phyloP scores from a whole-genome alignment of 2,113 vertebrate genomes.

The Ornithorhynchus anatinus region DNA sequence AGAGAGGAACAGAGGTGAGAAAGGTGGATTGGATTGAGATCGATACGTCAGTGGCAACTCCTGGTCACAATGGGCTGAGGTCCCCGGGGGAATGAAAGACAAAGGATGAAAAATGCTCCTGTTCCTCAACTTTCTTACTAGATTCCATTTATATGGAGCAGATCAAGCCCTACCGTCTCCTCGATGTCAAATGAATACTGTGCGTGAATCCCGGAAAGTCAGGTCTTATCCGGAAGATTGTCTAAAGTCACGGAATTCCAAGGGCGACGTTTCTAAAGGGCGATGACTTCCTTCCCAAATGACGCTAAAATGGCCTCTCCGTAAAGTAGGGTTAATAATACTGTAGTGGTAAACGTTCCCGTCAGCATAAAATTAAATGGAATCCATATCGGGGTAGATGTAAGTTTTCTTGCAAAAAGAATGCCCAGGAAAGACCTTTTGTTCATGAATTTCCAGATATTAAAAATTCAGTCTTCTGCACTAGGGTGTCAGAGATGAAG shows the following conservation, averaged over 20 bases:
- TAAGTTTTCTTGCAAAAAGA: constrained; percentile 36
- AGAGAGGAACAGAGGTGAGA: no score
- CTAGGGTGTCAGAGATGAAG: constrained; percentile 49
- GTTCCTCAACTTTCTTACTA: no score
- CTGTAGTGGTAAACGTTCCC: constrained; percentile 52
- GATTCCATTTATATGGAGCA: neutral
- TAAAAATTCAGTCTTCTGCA: constrained; percentile 49
- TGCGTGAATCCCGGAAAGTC: constrained; percentile 12
- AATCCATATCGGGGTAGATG: constrained; percentile 44
- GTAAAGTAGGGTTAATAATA: constrained; percentile 57
- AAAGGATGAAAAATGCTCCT: no score
- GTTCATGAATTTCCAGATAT: constrained; percentile 24
- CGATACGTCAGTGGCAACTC: no score
- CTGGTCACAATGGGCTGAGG: no score
- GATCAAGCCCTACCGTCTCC: no score
- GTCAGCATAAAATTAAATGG: constrained; percentile 64
- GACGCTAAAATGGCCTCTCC: constrained; percentile 48
- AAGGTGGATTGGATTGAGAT: no score
- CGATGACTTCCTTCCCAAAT: constrained; percentile 51
- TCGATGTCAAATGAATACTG: neutral
- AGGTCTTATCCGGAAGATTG: neutral
- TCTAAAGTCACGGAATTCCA: constrained; percentile 30
- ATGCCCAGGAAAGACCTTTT: constrained; percentile 47
- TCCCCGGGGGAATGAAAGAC: no score
- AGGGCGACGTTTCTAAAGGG: constrained; percentile 21